Conservation (phyloP, 2,113 vertebrate genomes). For the Synchiropus splendidus region DNA sequence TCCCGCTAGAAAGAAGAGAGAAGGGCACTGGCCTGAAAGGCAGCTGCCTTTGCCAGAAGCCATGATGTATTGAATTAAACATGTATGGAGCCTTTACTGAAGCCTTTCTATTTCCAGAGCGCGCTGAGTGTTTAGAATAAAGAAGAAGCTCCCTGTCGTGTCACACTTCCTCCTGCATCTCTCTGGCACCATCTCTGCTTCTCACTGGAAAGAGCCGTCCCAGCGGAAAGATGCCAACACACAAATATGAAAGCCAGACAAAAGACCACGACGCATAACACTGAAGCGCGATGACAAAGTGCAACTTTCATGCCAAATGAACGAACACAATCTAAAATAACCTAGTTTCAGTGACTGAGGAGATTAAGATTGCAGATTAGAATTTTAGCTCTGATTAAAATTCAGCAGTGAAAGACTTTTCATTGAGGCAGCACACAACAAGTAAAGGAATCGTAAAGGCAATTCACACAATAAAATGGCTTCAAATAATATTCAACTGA, state of each 20-base stretch:
- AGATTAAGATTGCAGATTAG: conserved; percentile 58
- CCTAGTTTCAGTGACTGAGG: conserved; percentile 21
- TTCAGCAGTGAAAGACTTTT: conserved; percentile 23
- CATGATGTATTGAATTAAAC: conserved; percentile 43
- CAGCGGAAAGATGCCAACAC: not conserved
- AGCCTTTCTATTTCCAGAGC: conserved; percentile 16
- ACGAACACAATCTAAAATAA: conserved; percentile 30
- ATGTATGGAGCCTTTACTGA: conserved; percentile 33
- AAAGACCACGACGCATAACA: too few species aligned
- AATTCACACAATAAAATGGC: not conserved
- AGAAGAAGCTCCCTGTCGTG: conserved; percentile 14
- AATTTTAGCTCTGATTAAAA: conserved; percentile 49
- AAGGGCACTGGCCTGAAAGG: conserved; percentile 32
- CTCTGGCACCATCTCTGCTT: too few species aligned
- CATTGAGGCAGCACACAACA: conserved; percentile 14
- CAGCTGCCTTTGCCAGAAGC: conserved; percentile 39
- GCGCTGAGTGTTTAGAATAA: conserved; percentile 26
- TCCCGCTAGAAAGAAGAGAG: not conserved
- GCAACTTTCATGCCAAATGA: conserved; percentile 1
- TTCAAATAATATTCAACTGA: not conserved
- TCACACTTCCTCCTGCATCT: conserved; percentile 1
- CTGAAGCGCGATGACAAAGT: not conserved
- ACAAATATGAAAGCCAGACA: not conserved
- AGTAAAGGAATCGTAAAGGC: not conserved
- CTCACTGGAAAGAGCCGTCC: conserved; percentile 17